Evolutionary conservation across 2,113 vertebrate genomes (phyloP).

Genomic region (Alces alces): DNA sequence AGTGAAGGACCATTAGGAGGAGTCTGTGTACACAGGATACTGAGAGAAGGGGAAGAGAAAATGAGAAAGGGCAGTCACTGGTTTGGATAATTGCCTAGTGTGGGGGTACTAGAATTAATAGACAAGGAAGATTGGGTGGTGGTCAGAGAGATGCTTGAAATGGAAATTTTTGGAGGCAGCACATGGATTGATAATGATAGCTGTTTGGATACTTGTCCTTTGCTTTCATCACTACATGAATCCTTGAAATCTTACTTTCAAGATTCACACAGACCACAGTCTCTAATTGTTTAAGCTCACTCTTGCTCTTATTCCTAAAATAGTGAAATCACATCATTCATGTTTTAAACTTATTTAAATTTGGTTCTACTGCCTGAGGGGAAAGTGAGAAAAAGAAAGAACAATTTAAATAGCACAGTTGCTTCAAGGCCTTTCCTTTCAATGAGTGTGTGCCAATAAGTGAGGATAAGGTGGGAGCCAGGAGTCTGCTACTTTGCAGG

Average conservation of each 20-base stretch:
- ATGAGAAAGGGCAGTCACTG: neutral
- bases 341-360: constrained; percentile 61
- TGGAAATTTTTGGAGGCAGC: neutral
- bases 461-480: neutral
- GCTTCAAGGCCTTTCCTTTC: neutral
- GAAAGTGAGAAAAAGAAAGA: neutral
- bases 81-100: neutral
- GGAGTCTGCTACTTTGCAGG: neutral
- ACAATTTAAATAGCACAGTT: constrained; percentile 34
- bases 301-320: constrained; percentile 37
- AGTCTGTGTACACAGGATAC: neutral
- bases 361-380: constrained; percentile 9
- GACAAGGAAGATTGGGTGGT: neutral
- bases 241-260: neutral
- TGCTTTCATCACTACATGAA: constrained; percentile 12
- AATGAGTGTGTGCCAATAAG: neutral
- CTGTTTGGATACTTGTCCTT: neutral
- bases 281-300: constrained; percentile 34
- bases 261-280: constrained; percentile 28
- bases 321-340: constrained; percentile 52
- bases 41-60: neutral
- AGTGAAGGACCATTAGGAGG: neutral
- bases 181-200: neutral
- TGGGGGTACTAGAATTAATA: neutral
- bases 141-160: neutral